Evolutionary conservation across 2,888 invertebrate genomes (phyloP).

Genomic region (Sisyra nigra): DNA sequence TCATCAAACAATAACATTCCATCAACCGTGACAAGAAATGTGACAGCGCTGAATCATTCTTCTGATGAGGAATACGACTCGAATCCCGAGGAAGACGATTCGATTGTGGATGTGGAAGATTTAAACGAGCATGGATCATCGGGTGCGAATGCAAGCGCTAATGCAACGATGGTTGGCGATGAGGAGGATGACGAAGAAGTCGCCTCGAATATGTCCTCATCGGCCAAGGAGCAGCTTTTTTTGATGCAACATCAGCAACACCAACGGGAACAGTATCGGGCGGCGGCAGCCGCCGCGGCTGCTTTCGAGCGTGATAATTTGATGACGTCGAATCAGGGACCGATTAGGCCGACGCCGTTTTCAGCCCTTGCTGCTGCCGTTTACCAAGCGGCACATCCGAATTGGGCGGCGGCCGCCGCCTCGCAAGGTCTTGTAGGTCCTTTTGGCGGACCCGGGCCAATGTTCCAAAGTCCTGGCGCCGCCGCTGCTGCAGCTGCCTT

Average conservation of each 20-base stretch:
- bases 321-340: conserved; percentile 30
- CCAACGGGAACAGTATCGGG: conserved; percentile 15
- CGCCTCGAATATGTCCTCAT: conserved; percentile 16
- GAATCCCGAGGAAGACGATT: conserved; percentile 42
- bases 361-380: conserved; percentile 58
- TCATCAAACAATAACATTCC: conserved; percentile 34
- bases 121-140: conserved; percentile 34
- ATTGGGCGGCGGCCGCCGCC: conserved; percentile 29
- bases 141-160: conserved; percentile 8
- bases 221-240: conserved; percentile 3
- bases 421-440: conserved; percentile 43
- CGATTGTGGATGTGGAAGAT: conserved; percentile 67
- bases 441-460: conserved; percentile 36
- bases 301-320: conserved; percentile 16
- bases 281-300: conserved; percentile 17
- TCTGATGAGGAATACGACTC: conserved; percentile 53
- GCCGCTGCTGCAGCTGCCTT: conserved; percentile 14
- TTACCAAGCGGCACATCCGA: conserved; percentile 28
- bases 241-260: background rate
- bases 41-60: conserved; percentile 24
- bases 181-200: conserved; percentile 61
- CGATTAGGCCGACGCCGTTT: conserved; percentile 63
- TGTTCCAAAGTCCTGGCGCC: conserved; percentile 48
- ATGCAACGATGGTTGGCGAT: conserved; percentile 24
- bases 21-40: conserved; percentile 26